phyloP scores from a whole-genome alignment of 1,140 invertebrate genomes.

The Bombyx mori region ASM3026992v2 NC_085113.1:6922501-6923000 shows the following conservation, averaged over 20 bases:
- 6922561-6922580: too few species aligned
- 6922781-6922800: constrained; percentile 88
- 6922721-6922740: constrained; percentile 83
- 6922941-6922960: constrained; percentile 94
- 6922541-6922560: too few species aligned
- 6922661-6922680: constrained; percentile 77
- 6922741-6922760: constrained; percentile 78
- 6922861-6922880: constrained; percentile 92
- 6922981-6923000: constrained; percentile 86
- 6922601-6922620: too few species aligned
- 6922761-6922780: constrained; percentile 82
- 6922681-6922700: constrained; percentile 82
- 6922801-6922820: constrained; percentile 88
- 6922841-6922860: constrained; percentile 93
- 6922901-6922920: constrained; percentile 94
- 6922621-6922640: too few species aligned
- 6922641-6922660: too few species aligned
- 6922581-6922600: too few species aligned
- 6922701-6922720: constrained; percentile 86
- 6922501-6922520: too few species aligned
- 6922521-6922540: too few species aligned
- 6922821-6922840: constrained; percentile 91
- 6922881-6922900: constrained; percentile 96
- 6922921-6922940: constrained; percentile 95
- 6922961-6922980: constrained; percentile 85